Base-by-base conservation (phyloP, 2,797 vertebrate genomes). In the Thalassophryne amazonica region DNA sequence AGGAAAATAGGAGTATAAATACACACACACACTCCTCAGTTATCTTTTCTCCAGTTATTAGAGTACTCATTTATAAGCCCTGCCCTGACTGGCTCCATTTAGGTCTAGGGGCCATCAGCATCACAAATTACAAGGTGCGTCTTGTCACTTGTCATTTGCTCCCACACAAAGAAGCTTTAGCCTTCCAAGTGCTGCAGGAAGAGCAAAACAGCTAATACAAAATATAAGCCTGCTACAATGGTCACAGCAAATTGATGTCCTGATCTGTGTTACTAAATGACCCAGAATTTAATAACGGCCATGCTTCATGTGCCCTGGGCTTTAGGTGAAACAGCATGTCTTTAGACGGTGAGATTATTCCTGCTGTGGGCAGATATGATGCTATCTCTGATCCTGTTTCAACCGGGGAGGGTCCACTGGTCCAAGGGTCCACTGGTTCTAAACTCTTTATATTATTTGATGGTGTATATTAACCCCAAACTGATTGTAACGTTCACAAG, bases 101-200 rank as follows among this genome's bases (percentile, higher is more conserved):
- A 39, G 38, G 35, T 53, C 59, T 50, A 32, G 24, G 0, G 47
- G 55, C 41, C 32, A 37, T 28, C 37, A 19, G 33, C 29, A 49
- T 40, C 42, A 45, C 33, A 47, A 35, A 69, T 65, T 68, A 39
- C 6, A 24, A 47, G 22, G 25, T 36, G 12, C 20, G 39, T 24
- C 22, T 56, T 63, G 73, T 77, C 78, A 71, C 54, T 78, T 70
- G 23, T 7, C 13, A 67, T 80, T 72, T 20, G 1, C 58, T 73
- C 60, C 33, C 27, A 12, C 15, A 5, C 15, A 25, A 19, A 13
- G 31, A 2, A n/a, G 45, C 42, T 50, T 47, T 31, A 45, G 19
- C 68, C 50, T 55, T 66, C 35, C 50, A 62, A 50, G 60, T 56
- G 32, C 38, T 8, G 36, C 40, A 76, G 35, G 21, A 49, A 54